Evolutionary conservation across 64 coral and sea anemone species (phyloP).

Genomic region (Acropora yongei): DNA sequence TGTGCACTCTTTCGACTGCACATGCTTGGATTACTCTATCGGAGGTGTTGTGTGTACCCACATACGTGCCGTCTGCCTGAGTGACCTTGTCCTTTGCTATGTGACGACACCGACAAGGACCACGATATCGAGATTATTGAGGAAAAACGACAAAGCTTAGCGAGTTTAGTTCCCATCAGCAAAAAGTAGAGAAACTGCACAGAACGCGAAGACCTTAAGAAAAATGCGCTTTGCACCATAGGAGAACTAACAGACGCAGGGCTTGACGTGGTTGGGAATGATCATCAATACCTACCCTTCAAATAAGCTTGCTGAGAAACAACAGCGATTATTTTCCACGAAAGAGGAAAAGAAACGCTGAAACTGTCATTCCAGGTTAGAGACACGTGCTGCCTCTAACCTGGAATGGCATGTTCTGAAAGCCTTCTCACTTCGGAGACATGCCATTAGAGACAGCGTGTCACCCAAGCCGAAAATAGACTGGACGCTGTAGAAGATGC

Average conservation of each 20-base stretch:
- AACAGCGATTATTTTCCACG: too few species aligned
- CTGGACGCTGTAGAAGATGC: too few species aligned
- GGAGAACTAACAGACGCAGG: neutral
- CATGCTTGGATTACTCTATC: constrained; percentile 3
- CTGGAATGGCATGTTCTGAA: too few species aligned
- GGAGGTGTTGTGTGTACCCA: constrained; percentile 19
- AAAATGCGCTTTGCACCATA: neutral
- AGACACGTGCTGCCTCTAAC: too few species aligned
- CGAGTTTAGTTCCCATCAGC: constrained; percentile 24
- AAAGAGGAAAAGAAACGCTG: too few species aligned
- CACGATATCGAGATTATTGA: neutral
- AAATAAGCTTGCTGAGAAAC: too few species aligned
- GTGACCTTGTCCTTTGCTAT: neutral
- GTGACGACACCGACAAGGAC: neutral
- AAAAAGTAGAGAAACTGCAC: neutral
- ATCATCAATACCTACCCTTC: too few species aligned
- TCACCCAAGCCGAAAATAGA: too few species aligned
- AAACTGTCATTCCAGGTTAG: too few species aligned
- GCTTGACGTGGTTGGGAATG: too few species aligned
- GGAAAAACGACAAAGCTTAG: neutral
- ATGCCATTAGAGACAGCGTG: too few species aligned
- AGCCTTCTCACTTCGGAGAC: too few species aligned
- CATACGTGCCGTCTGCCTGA: constrained; percentile 15
- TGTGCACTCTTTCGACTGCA: constrained; percentile 33
- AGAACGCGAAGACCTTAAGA: constrained; percentile 14